Conservation (phyloP, 2,797 vertebrate genomes). For the Streptopelia turtur region DNA sequence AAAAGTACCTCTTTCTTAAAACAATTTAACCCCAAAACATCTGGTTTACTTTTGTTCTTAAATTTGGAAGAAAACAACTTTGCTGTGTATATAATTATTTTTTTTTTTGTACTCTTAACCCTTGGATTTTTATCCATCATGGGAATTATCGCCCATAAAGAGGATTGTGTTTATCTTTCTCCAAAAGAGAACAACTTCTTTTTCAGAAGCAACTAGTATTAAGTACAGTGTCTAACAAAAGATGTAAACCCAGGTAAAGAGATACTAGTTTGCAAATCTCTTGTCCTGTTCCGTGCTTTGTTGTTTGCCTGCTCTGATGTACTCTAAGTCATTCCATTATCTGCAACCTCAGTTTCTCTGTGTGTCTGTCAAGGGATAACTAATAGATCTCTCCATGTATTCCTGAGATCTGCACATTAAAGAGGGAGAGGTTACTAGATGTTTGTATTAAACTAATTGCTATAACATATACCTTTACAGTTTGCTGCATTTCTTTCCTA, state of each 20-base stretch:
- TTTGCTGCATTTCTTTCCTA: neutral
- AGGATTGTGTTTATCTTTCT: neutral
- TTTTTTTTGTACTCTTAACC: neutral
- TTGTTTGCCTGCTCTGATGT: neutral
- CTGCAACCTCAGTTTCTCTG: neutral
- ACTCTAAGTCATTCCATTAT: neutral
- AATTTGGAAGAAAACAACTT: neutral
- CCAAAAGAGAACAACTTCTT: neutral
- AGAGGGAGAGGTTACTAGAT: neutral
- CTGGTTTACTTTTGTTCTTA: neutral
- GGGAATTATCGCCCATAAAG: neutral
- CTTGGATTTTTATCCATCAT: neutral
- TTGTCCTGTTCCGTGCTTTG: neutral
- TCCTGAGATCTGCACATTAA: neutral
- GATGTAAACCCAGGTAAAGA: neutral
- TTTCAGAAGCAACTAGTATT: neutral
- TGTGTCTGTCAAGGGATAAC: neutral
- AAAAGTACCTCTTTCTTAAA: neutral
- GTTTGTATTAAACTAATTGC: neutral
- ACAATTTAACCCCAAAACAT: neutral
- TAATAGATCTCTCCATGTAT: accelerated
- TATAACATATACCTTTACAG: neutral
- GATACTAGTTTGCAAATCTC: neutral
- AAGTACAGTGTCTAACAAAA: neutral
- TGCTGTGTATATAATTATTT: neutral